These are phyloP conservation scores for Hypsopygia costalis DNA, from an alignment of 2,888 invertebrate species.

Conservation along the genomic window DNA sequence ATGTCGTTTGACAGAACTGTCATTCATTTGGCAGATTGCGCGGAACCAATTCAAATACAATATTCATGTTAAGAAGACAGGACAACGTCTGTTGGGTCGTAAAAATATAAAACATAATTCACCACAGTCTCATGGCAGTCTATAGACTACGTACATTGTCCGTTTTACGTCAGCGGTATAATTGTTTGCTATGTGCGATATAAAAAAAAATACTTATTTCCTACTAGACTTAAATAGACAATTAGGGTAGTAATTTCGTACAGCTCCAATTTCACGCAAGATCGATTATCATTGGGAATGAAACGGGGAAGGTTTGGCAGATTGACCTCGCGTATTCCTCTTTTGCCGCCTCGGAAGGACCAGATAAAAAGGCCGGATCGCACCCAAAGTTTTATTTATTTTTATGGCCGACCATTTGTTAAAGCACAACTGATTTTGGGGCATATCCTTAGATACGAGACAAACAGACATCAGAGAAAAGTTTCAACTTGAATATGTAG, in stretches of 20 bases:
- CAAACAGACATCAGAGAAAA: constrained; percentile 10
- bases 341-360: constrained; percentile 35
- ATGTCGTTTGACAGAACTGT: too few relatives aligned
- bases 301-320: constrained; percentile 41
- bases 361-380: constrained; percentile 43
- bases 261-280: constrained; percentile 42
- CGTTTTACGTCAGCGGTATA: too few relatives aligned
- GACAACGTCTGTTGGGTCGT: too few relatives aligned
- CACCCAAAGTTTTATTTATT: constrained; percentile 58
- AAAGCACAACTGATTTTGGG: constrained; percentile 45
- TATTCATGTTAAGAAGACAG: too few relatives aligned
- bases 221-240: constrained; percentile 5
- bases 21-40: too few relatives aligned
- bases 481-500: neutral
- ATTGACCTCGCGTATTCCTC: constrained; percentile 43
- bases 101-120: too few relatives aligned
- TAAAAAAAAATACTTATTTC: too few relatives aligned
- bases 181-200: too few relatives aligned
- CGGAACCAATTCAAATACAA: too few relatives aligned
- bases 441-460: constrained; percentile 23
- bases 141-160: too few relatives aligned
- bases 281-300: constrained; percentile 44
- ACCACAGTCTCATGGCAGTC: too few relatives aligned
- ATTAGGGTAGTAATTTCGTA: constrained; percentile 19
- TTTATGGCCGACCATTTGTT: constrained; percentile 55